These are phyloP conservation scores for Poicephalus meyeri DNA, from an alignment of 2,113 vertebrate genomes.

Conservation along the genomic window DNA sequence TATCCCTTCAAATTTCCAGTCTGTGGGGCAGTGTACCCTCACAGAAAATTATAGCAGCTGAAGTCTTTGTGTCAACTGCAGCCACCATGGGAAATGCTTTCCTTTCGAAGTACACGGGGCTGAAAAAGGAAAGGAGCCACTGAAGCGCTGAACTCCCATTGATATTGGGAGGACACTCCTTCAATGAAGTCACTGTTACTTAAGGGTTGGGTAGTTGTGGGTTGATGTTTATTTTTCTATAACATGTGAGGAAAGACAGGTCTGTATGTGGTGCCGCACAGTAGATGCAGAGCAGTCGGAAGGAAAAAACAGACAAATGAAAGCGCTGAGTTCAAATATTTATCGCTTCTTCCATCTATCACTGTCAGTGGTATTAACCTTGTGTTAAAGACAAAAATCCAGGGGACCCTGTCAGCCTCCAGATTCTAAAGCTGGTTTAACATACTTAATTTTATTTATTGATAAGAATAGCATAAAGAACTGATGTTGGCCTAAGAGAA, in stretches of 20 bases:
- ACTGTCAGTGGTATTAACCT: not conserved
- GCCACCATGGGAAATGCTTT: not conserved
- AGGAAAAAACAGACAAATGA: not conserved
- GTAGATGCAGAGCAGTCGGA: not conserved
- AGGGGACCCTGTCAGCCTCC: not conserved
- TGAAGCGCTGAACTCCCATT: not conserved
- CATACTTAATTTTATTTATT: not conserved
- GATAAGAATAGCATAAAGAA: not conserved
- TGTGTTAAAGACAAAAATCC: not conserved
- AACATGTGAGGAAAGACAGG: not conserved
- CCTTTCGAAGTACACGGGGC: too few relatives aligned
- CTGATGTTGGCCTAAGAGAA: not conserved
- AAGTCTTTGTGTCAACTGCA: not conserved
- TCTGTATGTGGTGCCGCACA: not conserved
- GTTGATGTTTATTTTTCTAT: not conserved
- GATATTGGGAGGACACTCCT: not conserved
- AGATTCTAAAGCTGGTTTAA: not conserved
- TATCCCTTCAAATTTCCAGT: not conserved
- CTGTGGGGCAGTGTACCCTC: not conserved
- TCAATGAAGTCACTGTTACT: not conserved
- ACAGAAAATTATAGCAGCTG: not conserved
- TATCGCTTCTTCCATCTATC: not conserved
- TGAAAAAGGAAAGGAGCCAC: not conserved
- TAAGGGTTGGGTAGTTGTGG: not conserved
- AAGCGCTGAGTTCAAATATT: not conserved